Base-by-base conservation (phyloP, 2,113 vertebrate genomes). In the Muscicapa adusta region DNA sequence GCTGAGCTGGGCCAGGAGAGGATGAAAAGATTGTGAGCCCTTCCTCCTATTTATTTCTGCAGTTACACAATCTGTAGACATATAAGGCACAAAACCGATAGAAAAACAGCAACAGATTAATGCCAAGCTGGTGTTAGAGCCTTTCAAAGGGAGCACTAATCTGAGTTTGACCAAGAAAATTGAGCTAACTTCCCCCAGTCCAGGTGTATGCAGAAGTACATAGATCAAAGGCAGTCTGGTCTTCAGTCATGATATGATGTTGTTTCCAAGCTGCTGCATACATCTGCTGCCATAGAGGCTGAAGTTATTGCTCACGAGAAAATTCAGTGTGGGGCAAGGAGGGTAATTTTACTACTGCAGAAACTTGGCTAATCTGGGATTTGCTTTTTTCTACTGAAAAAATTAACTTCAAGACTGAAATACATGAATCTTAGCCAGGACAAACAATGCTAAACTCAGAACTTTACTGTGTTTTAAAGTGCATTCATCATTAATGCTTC, bases 351-450 rank as follows among this genome's bases (percentile, higher is more conserved):
- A 81, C 19, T 75, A 48, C 43, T 71, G 74, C 56, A 68, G 61
- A 63, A 93, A 18, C 15, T 58, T 79, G 12, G 31, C 42, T 91
- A 43, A 26, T 78, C 50, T 70, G 17, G n/a, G 50, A 78, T 92
- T 92, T 91, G 70, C 29, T 86, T 91, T 85, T 89, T 90, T 83
- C 80, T 96, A 50, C 42, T 76, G 45, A 45, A 80, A 82, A 43
- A 66, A 84, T 92, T 71, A 82, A 71, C 77, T 88, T 84, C 47
- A 86, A 89, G 56, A 53, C 34, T 72, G 48, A 87, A 95, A 43
- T 14, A 16, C 6, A 19, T 14, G 17, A 93, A 54, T 18, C 20
- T 76, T 51, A 62, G 54, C 91, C 94, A 94, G 83, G 75, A 87
- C 53, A 93, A 96, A 92, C 70, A 88, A 34, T 43, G 74, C 38